Base-by-base conservation (phyloP, 2,113 vertebrate species). In the Leuciscus idus region DNA sequence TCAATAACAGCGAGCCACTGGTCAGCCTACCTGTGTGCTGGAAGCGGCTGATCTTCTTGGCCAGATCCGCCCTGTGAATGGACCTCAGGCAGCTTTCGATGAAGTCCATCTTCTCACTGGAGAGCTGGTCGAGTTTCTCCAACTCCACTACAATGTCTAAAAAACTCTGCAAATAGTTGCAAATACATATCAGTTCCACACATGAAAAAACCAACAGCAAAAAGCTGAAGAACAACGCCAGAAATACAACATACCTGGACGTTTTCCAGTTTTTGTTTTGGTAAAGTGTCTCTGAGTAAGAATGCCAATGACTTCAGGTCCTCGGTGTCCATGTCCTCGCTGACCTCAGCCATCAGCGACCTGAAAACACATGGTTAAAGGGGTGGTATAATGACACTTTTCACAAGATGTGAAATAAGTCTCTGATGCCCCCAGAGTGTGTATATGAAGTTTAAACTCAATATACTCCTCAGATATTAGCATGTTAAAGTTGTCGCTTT, bases 81-180 rank as follows among this genome's bases (percentile, higher is more conserved):
- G 85, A 92, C 75, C 0, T 90, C 43, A 99, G 94, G 83, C 94
- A 96, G 21, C 93, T 57, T 90, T 97, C 96, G 48, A 99, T 87
- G n/a, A 96, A 39, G 77, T 96, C 94, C 78, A 98, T 86, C 3
- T 94, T 95, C 90, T 96, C 92, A 15, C 95, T 92, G 70, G 95
- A 95, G 90, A 98, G 89, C 89, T 94, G 90, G 78, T 95, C 95
- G 84, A 94, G 78, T 83, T 97, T 98, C 92, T 99, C 98, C 57
- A 99, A 89, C 86, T 97, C 97, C 86, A 94, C 91, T 39, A 97
- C 88, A 74, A 99, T 85, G 83, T 96, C 95, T 80, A 99, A 90
- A 90, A 99, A 99, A 90, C 92, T 96, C 98, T 99, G 91, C 12
- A 74, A 89, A 43, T n/a, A 43, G 6, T 8, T 43, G 39, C 39